phyloP scores from a whole-genome alignment of 2,797 vertebrate species.

The Vespertilio murinus region DNA sequence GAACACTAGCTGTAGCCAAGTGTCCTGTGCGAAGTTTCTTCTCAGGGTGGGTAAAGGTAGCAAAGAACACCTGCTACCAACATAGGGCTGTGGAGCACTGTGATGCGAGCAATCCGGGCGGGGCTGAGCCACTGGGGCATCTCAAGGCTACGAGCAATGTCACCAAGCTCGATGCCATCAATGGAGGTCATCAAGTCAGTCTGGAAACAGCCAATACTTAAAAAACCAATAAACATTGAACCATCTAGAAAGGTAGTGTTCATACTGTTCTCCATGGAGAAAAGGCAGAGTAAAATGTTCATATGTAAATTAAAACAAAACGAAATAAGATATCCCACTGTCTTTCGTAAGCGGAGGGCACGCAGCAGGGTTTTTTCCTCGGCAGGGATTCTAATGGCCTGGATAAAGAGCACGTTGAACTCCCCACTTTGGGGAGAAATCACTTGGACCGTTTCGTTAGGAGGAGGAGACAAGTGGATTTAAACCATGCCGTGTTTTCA shows the following conservation, averaged over 20 bases:
- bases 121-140: neutral
- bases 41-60: neutral
- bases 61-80: neutral
- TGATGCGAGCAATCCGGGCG: neutral
- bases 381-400: slow-evolving; percentile 59
- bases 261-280: neutral
- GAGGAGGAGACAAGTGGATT: slow-evolving; percentile 81
- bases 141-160: neutral
- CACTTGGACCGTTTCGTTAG: slow-evolving; percentile 76
- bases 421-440: slow-evolving; percentile 64
- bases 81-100: neutral
- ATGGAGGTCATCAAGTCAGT: neutral
- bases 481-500: slow-evolving; percentile 78
- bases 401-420: slow-evolving; percentile 69
- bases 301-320: neutral
- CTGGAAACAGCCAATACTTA: neutral
- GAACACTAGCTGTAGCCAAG: neutral
- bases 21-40: neutral
- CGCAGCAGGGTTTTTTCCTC: slow-evolving; percentile 30
- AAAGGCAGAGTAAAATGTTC: slow-evolving; percentile 11
- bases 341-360: slow-evolving; percentile 59
- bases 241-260: neutral
- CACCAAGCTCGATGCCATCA: neutral
- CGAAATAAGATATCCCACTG: slow-evolving; percentile 69
- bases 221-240: neutral